A percentile compares a stretch with the other conserved stretches of the same genome.
phyloP scores from a whole-genome alignment of 2,113 vertebrate genomes.

The Balaeniceps rex region DNA sequence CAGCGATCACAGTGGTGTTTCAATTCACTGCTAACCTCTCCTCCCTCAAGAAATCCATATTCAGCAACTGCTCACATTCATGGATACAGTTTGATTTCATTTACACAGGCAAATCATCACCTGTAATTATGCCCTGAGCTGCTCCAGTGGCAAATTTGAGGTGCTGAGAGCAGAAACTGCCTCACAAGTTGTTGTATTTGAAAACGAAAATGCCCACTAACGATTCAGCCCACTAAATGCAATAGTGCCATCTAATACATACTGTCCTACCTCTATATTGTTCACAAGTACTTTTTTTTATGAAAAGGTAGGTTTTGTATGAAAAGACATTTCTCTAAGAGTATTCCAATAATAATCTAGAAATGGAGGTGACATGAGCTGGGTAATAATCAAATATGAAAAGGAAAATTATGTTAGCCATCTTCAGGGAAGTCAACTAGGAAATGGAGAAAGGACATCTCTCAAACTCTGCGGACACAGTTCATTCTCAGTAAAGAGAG shows the following conservation, averaged over 20 bases:
- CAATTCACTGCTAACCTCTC: neutral
- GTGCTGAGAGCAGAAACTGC: neutral
- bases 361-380: neutral
- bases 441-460: neutral
- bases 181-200: neutral
- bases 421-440: neutral
- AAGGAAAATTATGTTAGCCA: neutral
- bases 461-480: neutral
- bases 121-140: neutral
- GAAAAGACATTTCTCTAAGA: neutral
- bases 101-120: neutral
- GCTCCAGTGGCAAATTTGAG: neutral
- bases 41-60: neutral
- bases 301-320: neutral
- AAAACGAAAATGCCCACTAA: neutral
- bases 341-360: neutral
- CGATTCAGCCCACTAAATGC: neutral
- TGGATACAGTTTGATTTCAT: neutral
- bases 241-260: neutral
- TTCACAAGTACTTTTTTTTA: neutral
- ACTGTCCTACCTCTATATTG: neutral
- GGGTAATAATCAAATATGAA: neutral
- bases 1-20: neutral
- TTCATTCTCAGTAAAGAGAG: neutral
- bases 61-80: neutral